Evolutionary conservation across 1,140 invertebrate species (phyloP), one percentile per base, ranked within the genome.

Genomic region (Amyelois transitella): DNA sequence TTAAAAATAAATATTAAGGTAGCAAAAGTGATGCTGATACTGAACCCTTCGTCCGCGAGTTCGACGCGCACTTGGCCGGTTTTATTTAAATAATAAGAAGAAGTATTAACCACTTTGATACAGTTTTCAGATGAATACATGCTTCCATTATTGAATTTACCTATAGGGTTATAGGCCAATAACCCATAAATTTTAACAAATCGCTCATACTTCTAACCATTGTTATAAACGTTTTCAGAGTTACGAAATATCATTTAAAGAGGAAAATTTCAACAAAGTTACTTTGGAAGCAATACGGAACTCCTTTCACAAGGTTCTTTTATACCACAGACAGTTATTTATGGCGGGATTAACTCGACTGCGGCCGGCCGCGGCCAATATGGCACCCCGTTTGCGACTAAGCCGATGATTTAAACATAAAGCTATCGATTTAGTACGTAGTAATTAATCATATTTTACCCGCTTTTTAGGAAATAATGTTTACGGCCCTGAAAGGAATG

Each of bases 391-490:
- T 59, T 55, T 47, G 18, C 52, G 56, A 55, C 69, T 81, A 72
- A 81, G 70, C 74, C 75, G 69, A 75, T 81, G 75, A 78, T 81
- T 81, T 81, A 78, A 78, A 72, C 55, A 57, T 69, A 71, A 66
- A 72, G 59, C 67, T 64, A 73, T 70, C 75, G 73, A 80, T 74
- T 80, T 64, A 66, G 64, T 65, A 65, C 55, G 59, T 60, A 57
- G 73, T 63, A 77, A 77, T 77, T 75, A 72, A 75, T 80, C 77
- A 75, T 76, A 68, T 71, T 72, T 77, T 64, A 69, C 52, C 65
- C 53, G 44, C 43, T 55, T 62, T 38, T 61, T 72, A 53, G 51
- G 61, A 67, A 58, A 72, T 71, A 70, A 12, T 38, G 32, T 38
- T 38, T 38, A 55, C 47, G 17, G 25, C 52, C n/a, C n/a, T n/a